Percentiles rank a stretch among this genome's conserved stretches.
Evolutionary conservation across 1,140 invertebrate genomes (phyloP).

Genomic region (Micrasema minimum): DNA sequence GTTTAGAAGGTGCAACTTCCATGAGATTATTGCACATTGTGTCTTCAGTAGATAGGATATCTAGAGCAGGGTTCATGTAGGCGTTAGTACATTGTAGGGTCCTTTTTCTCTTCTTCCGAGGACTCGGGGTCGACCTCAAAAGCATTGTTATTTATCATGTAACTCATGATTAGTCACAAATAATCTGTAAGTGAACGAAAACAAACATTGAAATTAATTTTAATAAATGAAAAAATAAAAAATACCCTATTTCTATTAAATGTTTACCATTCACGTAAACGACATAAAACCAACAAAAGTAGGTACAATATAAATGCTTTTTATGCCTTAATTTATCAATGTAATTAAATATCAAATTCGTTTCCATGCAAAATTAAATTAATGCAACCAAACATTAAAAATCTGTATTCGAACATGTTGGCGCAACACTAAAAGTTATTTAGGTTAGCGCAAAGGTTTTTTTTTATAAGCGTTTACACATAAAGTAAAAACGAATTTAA

Average conservation of each 20-base stretch:
- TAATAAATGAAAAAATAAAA: not conserved
- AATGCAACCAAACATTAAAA: too few relatives aligned
- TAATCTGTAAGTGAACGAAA: not conserved
- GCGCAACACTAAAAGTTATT: too few relatives aligned
- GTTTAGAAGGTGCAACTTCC: constrained; percentile 63
- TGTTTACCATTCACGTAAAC: too few relatives aligned
- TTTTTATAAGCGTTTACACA: too few relatives aligned
- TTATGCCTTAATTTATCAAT: not conserved
- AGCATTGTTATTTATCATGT: constrained; percentile 63
- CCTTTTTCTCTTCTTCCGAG: constrained; percentile 60
- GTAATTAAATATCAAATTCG: not conserved
- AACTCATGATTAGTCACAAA: constrained; percentile 34
- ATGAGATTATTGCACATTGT: constrained; percentile 65
- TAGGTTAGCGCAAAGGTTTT: too few relatives aligned
- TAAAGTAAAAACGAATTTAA: too few relatives aligned
- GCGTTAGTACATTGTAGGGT: constrained; percentile 59
- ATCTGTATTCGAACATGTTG: too few relatives aligned
- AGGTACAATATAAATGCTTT: not conserved
- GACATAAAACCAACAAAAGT: too few relatives aligned
- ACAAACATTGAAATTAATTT: not conserved
- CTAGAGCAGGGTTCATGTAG: constrained; percentile 63
- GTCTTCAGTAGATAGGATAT: constrained; percentile 63
- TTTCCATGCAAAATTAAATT: too few relatives aligned
- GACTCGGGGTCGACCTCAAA: constrained; percentile 61
- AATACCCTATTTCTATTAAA: too few relatives aligned